A percentile compares a stretch with the other conserved stretches of the same genome.
phyloP scores from a whole-genome alignment of 1,140 invertebrate genomes.

The Conopomorpha cramerella region DNA sequence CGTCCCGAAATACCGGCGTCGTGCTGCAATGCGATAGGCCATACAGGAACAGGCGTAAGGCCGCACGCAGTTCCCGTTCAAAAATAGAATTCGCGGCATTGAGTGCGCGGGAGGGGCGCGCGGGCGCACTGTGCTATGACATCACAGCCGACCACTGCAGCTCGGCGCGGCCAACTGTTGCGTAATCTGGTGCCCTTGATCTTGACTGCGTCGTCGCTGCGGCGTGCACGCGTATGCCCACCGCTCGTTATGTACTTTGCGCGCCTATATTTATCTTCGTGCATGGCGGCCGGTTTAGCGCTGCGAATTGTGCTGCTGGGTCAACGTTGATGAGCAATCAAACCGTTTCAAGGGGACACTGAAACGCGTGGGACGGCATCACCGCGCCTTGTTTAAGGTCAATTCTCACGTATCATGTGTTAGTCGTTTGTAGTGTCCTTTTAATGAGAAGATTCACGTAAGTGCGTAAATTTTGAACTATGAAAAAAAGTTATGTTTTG shows the following conservation, averaged over 20 bases:
- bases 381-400: too few species aligned
- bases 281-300: too few species aligned
- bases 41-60: constrained; percentile 1
- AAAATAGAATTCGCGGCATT: constrained; percentile 44
- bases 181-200: constrained; percentile 55
- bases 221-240: constrained; percentile 30
- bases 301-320: too few species aligned
- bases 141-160: constrained; percentile 48
- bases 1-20: not conserved
- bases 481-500: too few species aligned
- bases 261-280: constrained; percentile 47
- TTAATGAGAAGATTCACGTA: too few species aligned
- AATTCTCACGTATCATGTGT: too few species aligned
- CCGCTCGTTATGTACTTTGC: constrained; percentile 32
- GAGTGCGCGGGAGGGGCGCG: constrained; percentile 15
- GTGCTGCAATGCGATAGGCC: not conserved
- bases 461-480: too few species aligned
- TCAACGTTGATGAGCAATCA: too few species aligned
- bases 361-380: too few species aligned
- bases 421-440: too few species aligned
- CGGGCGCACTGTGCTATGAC: constrained; percentile 36
- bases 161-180: constrained; percentile 50
- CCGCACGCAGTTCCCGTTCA: too few species aligned
- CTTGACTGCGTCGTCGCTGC: constrained; percentile 49
- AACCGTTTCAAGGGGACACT: too few species aligned